These are phyloP conservation scores for Leguminivora glycinivorella DNA, from an alignment of 1,140 invertebrate genomes.

Conservation along the genomic window DNA sequence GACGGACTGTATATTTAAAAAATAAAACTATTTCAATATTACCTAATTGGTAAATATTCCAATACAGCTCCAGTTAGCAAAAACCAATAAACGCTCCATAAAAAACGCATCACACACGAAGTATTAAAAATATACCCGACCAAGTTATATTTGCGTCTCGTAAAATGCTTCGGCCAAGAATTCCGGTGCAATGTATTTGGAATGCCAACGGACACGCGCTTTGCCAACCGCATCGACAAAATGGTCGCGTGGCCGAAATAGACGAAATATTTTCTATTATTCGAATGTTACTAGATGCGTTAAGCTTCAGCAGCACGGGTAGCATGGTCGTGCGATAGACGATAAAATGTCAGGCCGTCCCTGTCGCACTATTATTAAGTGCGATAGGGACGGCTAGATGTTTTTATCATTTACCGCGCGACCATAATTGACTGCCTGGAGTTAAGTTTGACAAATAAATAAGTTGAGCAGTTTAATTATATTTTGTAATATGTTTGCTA, in stretches of 20 bases:
- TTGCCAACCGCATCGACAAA: not conserved
- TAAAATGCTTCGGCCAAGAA: not conserved
- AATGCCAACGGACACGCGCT: not conserved
- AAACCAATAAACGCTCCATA: not conserved
- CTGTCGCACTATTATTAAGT: no score
- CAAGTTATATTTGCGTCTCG: not conserved
- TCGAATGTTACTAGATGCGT: not conserved
- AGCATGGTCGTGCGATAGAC: no score
- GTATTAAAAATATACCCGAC: not conserved
- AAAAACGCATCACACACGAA: not conserved
- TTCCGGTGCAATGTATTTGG: not conserved
- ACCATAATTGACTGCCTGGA: no score
- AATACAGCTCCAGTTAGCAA: not conserved
- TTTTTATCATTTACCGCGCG: no score
- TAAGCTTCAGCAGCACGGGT: no score
- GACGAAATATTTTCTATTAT: constrained; percentile 5
- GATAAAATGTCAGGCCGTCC: no score
- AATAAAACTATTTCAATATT: no score
- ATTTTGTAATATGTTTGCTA: no score
- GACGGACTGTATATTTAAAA: no score
- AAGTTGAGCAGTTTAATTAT: no score
- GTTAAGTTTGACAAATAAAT: not conserved
- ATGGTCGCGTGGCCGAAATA: not conserved
- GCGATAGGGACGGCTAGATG: no score
- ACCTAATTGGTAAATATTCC: no score